Conservation (phyloP, 2,797 vertebrate species). For the Galago senegalensis region DNA sequence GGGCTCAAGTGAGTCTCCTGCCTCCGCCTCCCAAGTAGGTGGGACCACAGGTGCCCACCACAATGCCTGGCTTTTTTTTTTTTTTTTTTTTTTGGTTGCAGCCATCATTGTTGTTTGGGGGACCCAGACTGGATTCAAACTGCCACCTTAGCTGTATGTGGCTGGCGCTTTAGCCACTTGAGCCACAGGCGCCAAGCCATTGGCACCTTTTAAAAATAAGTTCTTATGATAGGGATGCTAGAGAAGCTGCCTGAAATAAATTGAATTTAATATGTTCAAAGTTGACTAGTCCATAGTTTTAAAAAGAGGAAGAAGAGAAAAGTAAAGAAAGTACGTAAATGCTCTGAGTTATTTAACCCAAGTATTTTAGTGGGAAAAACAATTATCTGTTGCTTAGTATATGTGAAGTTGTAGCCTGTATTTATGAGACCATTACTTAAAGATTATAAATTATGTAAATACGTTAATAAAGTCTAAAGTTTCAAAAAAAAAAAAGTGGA, state of each 20-base stretch:
- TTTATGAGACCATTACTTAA: slow-evolving; percentile 87
- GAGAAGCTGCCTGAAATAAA: slow-evolving; percentile 68
- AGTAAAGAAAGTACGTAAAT: slow-evolving; percentile 49
- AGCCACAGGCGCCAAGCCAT: too few relatives aligned
- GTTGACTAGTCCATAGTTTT: slow-evolving; percentile 72
- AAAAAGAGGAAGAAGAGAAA: not conserved
- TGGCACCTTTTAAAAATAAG: slow-evolving; percentile 63
- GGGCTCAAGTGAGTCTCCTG: too few relatives aligned
- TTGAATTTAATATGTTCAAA: slow-evolving; percentile 66
- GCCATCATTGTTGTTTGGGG: too few relatives aligned
- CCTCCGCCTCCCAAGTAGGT: too few relatives aligned
- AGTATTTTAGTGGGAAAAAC: slow-evolving; percentile 73
- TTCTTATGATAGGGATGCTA: slow-evolving; percentile 52
- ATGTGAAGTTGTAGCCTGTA: slow-evolving; percentile 88
- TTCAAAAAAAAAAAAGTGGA: slow-evolving; percentile 44
- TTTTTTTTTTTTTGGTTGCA: too few relatives aligned
- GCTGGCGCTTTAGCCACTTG: too few relatives aligned
- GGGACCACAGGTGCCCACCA: too few relatives aligned
- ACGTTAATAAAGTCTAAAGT: slow-evolving; percentile 76
- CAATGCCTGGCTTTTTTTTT: too few relatives aligned
- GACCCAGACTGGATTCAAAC: too few relatives aligned
- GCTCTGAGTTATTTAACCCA: slow-evolving; percentile 80
- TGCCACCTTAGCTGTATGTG: too few relatives aligned
- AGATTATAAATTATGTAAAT: slow-evolving; percentile 86
- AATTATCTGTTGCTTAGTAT: slow-evolving; percentile 84